Percentiles rank a stretch among this genome's conserved stretches.
These are phyloP conservation scores for Sebastes aleutianus DNA, from an alignment of 2,797 vertebrate species.

Conservation along the genomic window DNA sequence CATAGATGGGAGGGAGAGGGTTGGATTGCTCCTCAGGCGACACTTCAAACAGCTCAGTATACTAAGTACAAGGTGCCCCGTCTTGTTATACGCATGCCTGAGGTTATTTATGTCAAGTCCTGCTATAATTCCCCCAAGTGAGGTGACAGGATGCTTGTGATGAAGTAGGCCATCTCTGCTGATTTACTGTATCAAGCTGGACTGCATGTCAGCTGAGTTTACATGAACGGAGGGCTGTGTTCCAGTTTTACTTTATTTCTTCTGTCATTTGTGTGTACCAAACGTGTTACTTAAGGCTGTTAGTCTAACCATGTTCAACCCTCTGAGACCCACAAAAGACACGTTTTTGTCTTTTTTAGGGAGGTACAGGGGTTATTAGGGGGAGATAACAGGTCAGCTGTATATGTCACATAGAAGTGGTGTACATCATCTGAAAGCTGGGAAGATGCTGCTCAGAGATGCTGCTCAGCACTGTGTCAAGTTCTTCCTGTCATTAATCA, in stretches of 20 bases:
- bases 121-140: neutral
- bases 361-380: accelerated
- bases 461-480: too few species aligned
- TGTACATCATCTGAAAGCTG: too few species aligned
- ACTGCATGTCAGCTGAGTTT: slow-evolving; percentile 19
- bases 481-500: too few species aligned
- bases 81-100: slow-evolving; percentile 29
- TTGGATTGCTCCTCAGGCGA: neutral
- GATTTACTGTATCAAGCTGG: slow-evolving; percentile 12
- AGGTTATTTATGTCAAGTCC: slow-evolving; percentile 29
- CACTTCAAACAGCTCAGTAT: neutral
- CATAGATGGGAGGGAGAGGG: neutral
- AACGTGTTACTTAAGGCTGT: neutral
- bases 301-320: neutral
- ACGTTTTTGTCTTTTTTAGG: too few species aligned
- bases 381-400: too few species aligned
- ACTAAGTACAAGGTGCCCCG: neutral
- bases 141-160: slow-evolving; percentile 4
- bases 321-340: accelerated
- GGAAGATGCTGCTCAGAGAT: too few species aligned
- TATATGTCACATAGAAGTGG: too few species aligned
- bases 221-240: neutral
- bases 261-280: neutral
- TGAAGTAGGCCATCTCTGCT: slow-evolving; percentile 13
- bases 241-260: neutral